Evolutionary conservation across 1,140 invertebrate genomes (phyloP), one percentile per base, ranked within the genome.

Genomic region (Leucophenga varia): DNA sequence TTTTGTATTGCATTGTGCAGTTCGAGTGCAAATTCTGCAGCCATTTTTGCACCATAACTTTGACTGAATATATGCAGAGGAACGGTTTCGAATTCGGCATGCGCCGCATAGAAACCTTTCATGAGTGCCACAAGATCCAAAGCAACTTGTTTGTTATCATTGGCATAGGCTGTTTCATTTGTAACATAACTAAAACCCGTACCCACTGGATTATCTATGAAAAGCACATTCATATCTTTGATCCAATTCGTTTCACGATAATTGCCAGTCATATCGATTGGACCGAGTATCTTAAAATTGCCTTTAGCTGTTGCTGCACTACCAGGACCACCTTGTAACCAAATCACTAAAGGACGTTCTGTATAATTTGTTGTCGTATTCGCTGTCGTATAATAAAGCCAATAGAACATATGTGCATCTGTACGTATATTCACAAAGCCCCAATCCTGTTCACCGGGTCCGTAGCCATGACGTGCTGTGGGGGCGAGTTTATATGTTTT

Each of bases 1-100:
- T 60, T 65, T 50, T 81, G 52, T 52, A 86, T 82, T 28, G 85
- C 86, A 84, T 89, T 55, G 43, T 64, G 55, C 25, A 71, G 47
- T 40, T 76, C 61, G 18, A 71, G 51, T 1, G 81, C 87, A 61
- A 94, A 91, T 56, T 90, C 88, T 8, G 87, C 83, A 1, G 89
- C 85, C 88, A 93, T 94, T 78, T 95, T 95, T 1, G 90, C 92
- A 22, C 91, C 91, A 75, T 95, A 95, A 1, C 90, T 93, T 72
- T 95, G 89, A 17, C 84, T 87, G 55, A 88, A 87, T 42, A 95
- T 90, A 58, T 91, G 94, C 19, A 91, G 79, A 1, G 89, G 87
- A 3, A 86, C 80, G 3, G 61, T 77, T 59, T 83, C 78, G 58
- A 91, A 91, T 50, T 85, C 77, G 0, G 85, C 81, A 53, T 86